Evolutionary conservation across 2,113 vertebrate genomes (phyloP).

Genomic region (Hippotragus niger): DNA sequence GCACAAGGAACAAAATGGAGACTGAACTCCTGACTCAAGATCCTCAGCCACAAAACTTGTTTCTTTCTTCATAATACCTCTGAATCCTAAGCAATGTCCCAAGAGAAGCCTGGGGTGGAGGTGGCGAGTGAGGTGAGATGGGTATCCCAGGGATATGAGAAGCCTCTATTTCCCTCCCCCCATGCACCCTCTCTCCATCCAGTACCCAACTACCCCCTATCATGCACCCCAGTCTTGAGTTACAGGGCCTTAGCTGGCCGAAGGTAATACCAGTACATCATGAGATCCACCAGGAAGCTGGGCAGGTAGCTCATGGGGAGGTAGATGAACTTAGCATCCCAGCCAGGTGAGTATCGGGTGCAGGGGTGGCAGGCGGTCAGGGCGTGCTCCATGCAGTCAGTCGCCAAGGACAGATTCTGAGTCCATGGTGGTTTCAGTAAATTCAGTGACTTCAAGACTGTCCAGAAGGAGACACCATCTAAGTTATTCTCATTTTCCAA

Average conservation of each 20-base stretch:
- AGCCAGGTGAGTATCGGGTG: constrained; percentile 83
- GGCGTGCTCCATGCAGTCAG: constrained; percentile 87
- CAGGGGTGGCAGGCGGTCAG: constrained; percentile 83
- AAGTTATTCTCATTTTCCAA: background rate
- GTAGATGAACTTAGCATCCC: constrained; percentile 87
- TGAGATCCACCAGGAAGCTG: background rate
- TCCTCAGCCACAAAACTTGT: background rate
- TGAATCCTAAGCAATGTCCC: background rate
- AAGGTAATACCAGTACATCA: fast-evolving
- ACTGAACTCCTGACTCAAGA: too few relatives aligned
- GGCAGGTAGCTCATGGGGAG: constrained; percentile 83
- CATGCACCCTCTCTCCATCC: background rate
- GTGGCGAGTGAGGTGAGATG: background rate
- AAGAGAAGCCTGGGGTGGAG: background rate
- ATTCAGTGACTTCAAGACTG: fast-evolving
- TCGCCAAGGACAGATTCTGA: constrained; percentile 70
- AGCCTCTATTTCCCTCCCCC: background rate
- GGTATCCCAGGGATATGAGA: background rate
- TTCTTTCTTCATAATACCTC: background rate
- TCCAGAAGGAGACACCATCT: background rate
- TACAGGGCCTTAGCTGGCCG: background rate
- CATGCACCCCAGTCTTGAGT: background rate
- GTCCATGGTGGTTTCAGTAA: fast-evolving
- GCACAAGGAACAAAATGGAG: background rate
- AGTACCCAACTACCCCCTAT: background rate